Conservation (phyloP, 2,888 invertebrate species). For the Hoplodrina ambigua region DNA sequence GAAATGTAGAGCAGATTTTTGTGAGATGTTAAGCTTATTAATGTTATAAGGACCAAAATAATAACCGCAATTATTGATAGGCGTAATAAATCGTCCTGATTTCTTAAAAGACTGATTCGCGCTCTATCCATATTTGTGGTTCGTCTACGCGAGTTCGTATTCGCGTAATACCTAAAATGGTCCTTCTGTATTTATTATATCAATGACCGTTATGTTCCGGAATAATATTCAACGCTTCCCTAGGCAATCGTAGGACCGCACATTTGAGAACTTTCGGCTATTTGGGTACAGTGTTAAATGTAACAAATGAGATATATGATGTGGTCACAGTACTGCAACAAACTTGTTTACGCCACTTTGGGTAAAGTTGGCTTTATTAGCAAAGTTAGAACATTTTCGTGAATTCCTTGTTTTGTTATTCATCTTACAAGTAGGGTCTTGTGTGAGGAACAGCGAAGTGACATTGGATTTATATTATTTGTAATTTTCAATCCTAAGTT, state of each 20-base stretch:
- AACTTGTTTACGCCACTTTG: slow-evolving; percentile 40
- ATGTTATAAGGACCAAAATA: background rate
- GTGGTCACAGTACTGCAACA: slow-evolving; percentile 33
- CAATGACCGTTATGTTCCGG: slow-evolving; percentile 18
- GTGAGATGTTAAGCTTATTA: background rate
- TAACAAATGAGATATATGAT: slow-evolving; percentile 44
- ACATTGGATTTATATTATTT: background rate
- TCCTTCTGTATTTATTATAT: slow-evolving; percentile 29
- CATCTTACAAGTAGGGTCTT: slow-evolving; percentile 22
- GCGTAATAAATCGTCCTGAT: background rate
- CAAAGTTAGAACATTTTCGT: slow-evolving; percentile 30
- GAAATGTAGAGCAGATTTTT: too few relatives aligned
- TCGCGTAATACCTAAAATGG: slow-evolving; percentile 16
- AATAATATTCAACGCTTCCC: slow-evolving; percentile 45
- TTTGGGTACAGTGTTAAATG: slow-evolving; percentile 44
- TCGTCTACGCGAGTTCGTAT: background rate
- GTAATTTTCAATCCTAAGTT: background rate
- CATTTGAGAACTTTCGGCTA: slow-evolving; percentile 38
- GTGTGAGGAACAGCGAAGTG: background rate
- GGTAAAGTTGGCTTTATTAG: slow-evolving; percentile 42
- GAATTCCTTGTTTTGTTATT: slow-evolving; percentile 29
- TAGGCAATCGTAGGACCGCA: slow-evolving; percentile 36
- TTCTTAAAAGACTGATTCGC: background rate
- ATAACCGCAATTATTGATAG: background rate
- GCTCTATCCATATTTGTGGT: background rate